Evolutionary conservation across 2,888 invertebrate genomes (phyloP).

Genomic region (Griposia aprilina): DNA sequence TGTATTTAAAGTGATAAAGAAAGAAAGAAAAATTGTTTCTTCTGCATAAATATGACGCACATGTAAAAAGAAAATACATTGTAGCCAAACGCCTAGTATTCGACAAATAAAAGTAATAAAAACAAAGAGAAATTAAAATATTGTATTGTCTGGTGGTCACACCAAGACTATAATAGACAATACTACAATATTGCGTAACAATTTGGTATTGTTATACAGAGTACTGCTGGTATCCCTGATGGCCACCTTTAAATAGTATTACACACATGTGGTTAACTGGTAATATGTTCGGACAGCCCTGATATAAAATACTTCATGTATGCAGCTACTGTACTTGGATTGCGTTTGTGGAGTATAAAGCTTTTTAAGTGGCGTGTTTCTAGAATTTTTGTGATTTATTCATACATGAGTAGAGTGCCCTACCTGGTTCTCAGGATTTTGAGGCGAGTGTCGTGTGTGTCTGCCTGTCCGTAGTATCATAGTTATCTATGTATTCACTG

Average conservation of each 20-base stretch:
- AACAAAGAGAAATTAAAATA: no score
- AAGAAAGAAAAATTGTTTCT: no score
- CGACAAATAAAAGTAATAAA: no score
- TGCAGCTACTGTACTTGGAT: conserved; percentile 24
- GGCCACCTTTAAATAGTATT: neutral
- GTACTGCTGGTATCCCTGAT: neutral
- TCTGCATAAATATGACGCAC: no score
- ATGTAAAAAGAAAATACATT: no score
- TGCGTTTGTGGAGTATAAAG: conserved; percentile 39
- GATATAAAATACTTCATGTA: conserved; percentile 20
- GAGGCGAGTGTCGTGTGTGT: neutral
- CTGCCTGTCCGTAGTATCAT: neutral
- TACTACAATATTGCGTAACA: no score
- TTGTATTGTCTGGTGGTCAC: no score
- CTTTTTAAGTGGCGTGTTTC: conserved; percentile 51
- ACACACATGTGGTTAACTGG: neutral
- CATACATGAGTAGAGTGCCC: conserved; percentile 18
- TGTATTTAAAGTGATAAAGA: no score
- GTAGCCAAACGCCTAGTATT: no score
- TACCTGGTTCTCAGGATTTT: neutral
- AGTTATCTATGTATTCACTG: neutral
- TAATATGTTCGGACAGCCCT: conserved; percentile 26
- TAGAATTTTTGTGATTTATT: conserved; percentile 40
- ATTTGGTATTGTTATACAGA: no score
- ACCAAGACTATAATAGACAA: no score